Evolutionary conservation across 92 coral and sea anemone species (phyloP).

Genomic region (Montipora capitata): DNA sequence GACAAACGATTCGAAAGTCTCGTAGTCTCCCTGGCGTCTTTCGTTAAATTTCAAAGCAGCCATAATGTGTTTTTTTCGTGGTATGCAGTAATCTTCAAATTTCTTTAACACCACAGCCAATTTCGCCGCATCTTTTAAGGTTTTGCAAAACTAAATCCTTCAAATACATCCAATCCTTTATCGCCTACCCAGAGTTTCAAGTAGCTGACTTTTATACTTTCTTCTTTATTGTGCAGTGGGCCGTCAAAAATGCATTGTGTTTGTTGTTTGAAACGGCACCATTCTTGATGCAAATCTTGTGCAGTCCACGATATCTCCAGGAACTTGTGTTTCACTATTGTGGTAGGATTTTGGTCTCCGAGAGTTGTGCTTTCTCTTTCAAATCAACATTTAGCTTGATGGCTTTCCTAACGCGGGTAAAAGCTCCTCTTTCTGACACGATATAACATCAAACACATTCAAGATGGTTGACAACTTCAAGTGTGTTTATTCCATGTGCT

Average conservation of each 20-base stretch:
- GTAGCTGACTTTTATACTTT: constrained; percentile 20
- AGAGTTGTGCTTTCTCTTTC: too few species aligned
- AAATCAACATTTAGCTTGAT: too few species aligned
- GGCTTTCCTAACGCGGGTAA: too few species aligned
- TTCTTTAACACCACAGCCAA: not conserved
- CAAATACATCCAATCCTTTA: constrained; percentile 23
- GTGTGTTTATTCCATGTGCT: too few species aligned
- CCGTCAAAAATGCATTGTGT: constrained; percentile 5
- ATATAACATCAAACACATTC: too few species aligned
- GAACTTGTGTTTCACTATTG: too few species aligned
- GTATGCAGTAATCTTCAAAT: constrained; percentile 39
- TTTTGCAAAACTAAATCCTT: constrained; percentile 29
- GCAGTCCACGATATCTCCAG: too few species aligned
- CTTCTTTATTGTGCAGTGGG: constrained; percentile 13
- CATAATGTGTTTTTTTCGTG: constrained; percentile 34
- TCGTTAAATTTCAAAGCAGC: constrained; percentile 35
- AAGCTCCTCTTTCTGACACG: too few species aligned
- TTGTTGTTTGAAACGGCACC: constrained; percentile 26
- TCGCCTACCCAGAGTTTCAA: constrained; percentile 36
- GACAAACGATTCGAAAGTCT: constrained; percentile 20
- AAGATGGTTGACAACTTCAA: too few species aligned
- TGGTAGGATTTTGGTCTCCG: too few species aligned
- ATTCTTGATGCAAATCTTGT: too few species aligned
- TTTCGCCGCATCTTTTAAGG: constrained; percentile 27
- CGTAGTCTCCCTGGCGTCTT: constrained; percentile 7